Evolutionary conservation across 2,113 vertebrate species (phyloP), one percentile per base, ranked within the genome.

Genomic region (Synchiropus splendidus): DNA sequence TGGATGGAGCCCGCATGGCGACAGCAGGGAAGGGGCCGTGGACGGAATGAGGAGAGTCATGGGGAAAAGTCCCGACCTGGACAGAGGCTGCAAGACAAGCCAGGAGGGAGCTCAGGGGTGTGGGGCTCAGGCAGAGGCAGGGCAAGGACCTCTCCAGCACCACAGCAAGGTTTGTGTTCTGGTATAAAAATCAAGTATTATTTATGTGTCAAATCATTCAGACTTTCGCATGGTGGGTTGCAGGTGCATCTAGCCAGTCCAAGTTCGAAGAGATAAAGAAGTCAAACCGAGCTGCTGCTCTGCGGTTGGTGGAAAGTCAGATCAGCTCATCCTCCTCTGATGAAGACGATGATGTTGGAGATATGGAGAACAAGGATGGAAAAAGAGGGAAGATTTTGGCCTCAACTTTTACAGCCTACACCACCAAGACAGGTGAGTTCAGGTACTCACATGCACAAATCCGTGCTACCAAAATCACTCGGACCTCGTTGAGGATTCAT

Each of bases 261-360:
- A 92, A 87, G 70, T 98, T 98, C 47, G 90, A 96, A 51, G 91
- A 94, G 85, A 97, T 98, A 75, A 86, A 87, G 69, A 92, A 80
- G 60, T 87, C 89, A 31, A 88, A 97, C 74, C 89, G 89, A 72
- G 92, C 87, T 6, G 87, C 86, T 16, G 93, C 86, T 49, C 88
- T 83, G 79, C 88, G 89, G 48, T 40, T 97, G 32, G 76, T 83
- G 21, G 87, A 91, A 65, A 87, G 81, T 18, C 83, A 82, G 0
- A 59, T 85, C 47, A 88, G 84, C 69, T 93, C 89, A 34, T 96
- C 92, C 0, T 92, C 90, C 14, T 86, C 87, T 2, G 90, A 91
- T 2, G 83, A 82, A 0, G 88, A 92, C 4, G 87, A 89, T 0
- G 86, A 70, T 1, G 87, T 90, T 18, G 89, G 88, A 1, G 86